Conservation (phyloP, 2,797 vertebrate genomes). For the Dromococcyx pavoninus region DNA sequence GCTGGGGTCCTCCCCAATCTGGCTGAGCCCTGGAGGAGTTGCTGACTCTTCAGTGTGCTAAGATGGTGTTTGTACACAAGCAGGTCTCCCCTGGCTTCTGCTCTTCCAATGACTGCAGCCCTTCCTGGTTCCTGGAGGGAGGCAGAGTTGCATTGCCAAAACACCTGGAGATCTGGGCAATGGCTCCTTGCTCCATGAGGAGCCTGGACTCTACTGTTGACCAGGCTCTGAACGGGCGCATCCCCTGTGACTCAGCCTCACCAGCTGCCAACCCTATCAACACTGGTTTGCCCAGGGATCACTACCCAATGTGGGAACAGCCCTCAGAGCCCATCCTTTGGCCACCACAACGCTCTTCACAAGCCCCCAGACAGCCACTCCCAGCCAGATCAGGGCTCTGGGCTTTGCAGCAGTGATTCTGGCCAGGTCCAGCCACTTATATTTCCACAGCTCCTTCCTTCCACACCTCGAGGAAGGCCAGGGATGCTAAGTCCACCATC, state of each 20-base stretch:
- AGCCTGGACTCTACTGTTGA: background rate
- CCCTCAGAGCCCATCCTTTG: background rate
- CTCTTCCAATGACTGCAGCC: background rate
- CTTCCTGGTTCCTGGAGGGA: background rate
- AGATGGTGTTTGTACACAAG: background rate
- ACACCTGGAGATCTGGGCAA: background rate
- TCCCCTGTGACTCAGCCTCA: rapidly evolving
- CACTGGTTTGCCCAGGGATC: background rate
- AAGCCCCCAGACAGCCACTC: background rate
- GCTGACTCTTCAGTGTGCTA: background rate
- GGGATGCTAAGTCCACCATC: background rate
- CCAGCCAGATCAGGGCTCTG: background rate
- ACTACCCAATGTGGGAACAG: background rate
- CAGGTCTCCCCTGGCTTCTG: background rate
- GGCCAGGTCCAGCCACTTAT: background rate
- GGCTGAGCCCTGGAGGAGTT: background rate
- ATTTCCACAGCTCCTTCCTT: background rate
- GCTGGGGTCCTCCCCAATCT: background rate
- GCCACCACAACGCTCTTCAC: background rate
- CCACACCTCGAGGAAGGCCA: rapidly evolving
- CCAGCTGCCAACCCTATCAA: background rate
- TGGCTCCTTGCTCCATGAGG: background rate
- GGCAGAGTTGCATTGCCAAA: background rate
- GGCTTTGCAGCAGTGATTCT: background rate
- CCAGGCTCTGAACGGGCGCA: rapidly evolving